These are phyloP conservation scores for Polyploca ridens DNA, from an alignment of 2,888 invertebrate genomes.

Conservation along the genomic window DNA sequence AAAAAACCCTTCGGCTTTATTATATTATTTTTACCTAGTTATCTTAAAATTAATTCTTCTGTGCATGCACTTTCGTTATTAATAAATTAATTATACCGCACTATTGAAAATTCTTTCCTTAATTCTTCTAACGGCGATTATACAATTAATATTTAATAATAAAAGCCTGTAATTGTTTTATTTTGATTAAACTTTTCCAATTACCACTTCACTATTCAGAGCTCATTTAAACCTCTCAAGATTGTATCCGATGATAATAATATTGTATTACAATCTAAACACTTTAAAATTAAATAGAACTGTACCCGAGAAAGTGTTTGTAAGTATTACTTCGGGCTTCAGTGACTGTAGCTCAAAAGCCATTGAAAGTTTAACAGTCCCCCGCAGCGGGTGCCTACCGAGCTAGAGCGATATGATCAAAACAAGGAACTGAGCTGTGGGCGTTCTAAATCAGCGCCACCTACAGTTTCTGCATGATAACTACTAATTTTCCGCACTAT, in stretches of 20 bases:
- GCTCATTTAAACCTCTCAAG: neutral
- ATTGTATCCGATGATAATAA: neutral
- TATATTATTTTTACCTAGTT: too few relatives aligned
- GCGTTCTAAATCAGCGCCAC: conserved; percentile 6
- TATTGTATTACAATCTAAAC: neutral
- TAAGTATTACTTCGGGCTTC: neutral
- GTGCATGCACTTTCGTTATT: too few relatives aligned
- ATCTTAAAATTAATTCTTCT: too few relatives aligned
- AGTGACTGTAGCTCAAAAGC: conserved; percentile 5
- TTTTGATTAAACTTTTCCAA: neutral
- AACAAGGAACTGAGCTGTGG: conserved; percentile 3
- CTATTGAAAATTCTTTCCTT: too few relatives aligned
- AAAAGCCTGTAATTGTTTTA: neutral
- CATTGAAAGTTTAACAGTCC: conserved; percentile 19
- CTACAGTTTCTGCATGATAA: conserved; percentile 5
- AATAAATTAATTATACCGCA: too few relatives aligned
- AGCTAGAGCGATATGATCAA: conserved; percentile 16
- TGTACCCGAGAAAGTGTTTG: neutral
- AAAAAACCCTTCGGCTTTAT: too few relatives aligned
- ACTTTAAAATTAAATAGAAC: neutral
- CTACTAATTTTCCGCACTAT: neutral
- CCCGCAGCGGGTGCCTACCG: conserved; percentile 27
- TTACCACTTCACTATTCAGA: neutral
- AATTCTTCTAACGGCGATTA: too few relatives aligned
- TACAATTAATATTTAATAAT: too few relatives aligned